A percentile compares a stretch with the other conserved stretches of the same genome.
Conservation (phyloP, 2,113 vertebrate genomes). For the Corynorhinus townsendii region DNA sequence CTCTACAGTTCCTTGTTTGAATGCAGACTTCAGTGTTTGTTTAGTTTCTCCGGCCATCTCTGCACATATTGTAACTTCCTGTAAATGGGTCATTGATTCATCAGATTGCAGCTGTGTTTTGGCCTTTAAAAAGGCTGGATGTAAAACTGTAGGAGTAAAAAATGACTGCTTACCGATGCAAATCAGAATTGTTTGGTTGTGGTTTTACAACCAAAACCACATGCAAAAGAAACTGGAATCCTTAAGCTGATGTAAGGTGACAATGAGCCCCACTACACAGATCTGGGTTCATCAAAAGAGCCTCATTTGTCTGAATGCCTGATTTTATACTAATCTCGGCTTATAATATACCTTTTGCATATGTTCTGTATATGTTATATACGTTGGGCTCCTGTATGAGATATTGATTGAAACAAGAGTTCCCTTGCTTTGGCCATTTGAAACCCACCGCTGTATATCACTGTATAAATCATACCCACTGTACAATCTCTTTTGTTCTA, state of each 20-base stretch:
- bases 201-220: background rate
- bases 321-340: background rate
- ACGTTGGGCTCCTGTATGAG: background rate
- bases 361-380: background rate
- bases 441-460: background rate
- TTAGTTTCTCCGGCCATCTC: background rate
- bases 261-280: background rate
- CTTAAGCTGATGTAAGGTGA: background rate
- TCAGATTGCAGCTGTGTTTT: background rate
- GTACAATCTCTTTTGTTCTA: background rate
- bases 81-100: background rate
- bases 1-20: background rate
- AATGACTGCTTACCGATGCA: background rate
- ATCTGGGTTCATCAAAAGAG: slow-evolving; percentile 8
- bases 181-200: background rate
- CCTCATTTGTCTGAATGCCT: background rate
- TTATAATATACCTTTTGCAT: background rate
- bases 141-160: background rate
- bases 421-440: background rate
- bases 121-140: background rate
- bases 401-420: background rate
- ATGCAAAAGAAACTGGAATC: background rate
- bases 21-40: background rate
- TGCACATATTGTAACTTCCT: background rate
- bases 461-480: background rate